Base-by-base conservation (phyloP, 2,797 vertebrate genomes). In the Glossophaga mutica region DNA sequence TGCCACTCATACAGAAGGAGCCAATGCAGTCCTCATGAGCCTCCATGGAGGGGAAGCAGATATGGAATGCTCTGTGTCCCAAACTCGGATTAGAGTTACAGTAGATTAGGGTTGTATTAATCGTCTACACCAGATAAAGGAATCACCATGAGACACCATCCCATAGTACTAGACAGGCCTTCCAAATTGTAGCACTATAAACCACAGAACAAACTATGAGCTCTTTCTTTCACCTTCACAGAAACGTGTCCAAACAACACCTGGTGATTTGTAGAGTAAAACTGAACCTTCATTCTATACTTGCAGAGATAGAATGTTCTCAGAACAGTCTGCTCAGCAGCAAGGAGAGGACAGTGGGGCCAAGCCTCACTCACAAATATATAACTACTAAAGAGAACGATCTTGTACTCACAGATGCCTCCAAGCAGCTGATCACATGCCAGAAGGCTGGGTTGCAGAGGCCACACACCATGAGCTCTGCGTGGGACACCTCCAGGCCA, bases 391-490 rank as follows among this genome's bases (percentile, higher is more conserved):
- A 32, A n/a, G 52, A 78, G 48, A 34, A 42, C 18, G 6, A 32
- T 2, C 6, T 1, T 5, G 4, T 78, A 99, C 99, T 99, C 98
- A 99, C 99, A 32, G 99, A 99, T 46, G 97, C 98, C 81, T 99
- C 98, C 0, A 98, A 98, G 97, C 99, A 99, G 98, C 98, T 99
- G 96, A 99, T 98, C 82, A 99, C 98, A 76, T 99, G 98, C 86
- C 98, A 97, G 93, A 99, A 99, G 92, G 98, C 97, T 19, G 98
- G 93, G 78, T 98, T 99, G 98, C 98, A 99, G 68, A 97, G 97
- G 73, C 99, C 99, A 98, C 99, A 99, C 84, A 65, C 96, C 79
- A 99, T 97, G 0, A 99, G 98, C 92, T 99, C 98, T 91, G 98
- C 97, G 87, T 99, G 99, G 34, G 99, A 99, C 85, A 95, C 29